phyloP scores from a whole-genome alignment of 1,140 invertebrate genomes.

The Bombus superbus region DNA sequence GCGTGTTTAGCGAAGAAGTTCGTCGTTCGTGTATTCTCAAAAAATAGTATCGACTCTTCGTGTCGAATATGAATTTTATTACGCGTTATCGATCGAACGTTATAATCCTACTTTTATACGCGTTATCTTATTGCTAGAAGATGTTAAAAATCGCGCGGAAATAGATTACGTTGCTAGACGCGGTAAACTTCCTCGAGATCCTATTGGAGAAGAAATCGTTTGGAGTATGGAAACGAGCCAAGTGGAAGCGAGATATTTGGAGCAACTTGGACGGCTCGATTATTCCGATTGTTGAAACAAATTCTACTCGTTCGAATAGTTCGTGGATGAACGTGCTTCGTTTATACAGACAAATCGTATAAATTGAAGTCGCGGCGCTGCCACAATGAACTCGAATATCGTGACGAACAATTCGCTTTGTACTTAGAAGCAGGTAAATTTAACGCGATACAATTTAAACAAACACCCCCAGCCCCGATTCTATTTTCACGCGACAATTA shows the following conservation, averaged over 20 bases:
- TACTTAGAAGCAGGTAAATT: neutral
- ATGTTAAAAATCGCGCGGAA: neutral
- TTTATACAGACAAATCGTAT: neutral
- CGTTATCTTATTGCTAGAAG: neutral
- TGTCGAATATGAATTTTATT: neutral
- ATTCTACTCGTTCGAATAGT: neutral
- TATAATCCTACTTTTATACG: neutral
- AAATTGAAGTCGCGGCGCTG: neutral
- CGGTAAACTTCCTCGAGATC: neutral
- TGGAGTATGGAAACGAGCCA: slow-evolving; percentile 3
- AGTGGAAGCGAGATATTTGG: neutral
- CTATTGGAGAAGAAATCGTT: slow-evolving; percentile 8
- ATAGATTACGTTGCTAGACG: neutral
- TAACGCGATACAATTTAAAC: no score
- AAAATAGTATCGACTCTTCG: neutral
- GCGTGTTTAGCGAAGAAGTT: no score
- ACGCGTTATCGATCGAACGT: no score
- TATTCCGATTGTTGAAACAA: neutral
- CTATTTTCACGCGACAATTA: no score
- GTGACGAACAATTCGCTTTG: neutral
- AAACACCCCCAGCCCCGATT: no score
- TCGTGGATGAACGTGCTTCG: neutral
- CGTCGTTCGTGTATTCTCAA: no score
- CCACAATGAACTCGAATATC: neutral
- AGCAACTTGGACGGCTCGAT: neutral